Percentiles rank a stretch among this genome's conserved stretches.
phyloP scores from a whole-genome alignment of 2,113 vertebrate species.

The Ifrita kowaldi region DNA sequence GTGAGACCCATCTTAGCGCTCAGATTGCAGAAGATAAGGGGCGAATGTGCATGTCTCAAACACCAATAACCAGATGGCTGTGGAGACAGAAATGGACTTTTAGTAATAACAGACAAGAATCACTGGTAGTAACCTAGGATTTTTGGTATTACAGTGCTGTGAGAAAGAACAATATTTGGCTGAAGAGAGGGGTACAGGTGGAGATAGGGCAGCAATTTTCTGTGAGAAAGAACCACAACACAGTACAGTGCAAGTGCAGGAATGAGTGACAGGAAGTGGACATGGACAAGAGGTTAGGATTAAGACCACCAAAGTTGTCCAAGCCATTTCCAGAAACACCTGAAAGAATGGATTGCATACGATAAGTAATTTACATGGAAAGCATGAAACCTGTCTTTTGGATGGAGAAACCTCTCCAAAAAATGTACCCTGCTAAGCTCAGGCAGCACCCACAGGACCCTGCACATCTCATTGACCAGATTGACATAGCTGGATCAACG shows the following conservation, averaged over 20 bases:
- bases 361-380: not conserved
- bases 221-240: not conserved
- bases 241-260: not conserved
- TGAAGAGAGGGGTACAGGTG: not conserved
- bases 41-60: not conserved
- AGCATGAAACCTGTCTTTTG: not conserved
- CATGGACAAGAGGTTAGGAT: not conserved
- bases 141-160: too few relatives aligned
- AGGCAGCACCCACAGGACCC: not conserved
- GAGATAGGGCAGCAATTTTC: not conserved
- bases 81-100: not conserved
- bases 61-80: not conserved
- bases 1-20: not conserved
- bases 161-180: not conserved
- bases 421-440: not conserved
- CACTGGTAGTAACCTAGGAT: too few relatives aligned
- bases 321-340: not conserved
- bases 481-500: rapidly evolving
- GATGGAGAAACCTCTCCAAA: not conserved
- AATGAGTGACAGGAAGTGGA: not conserved
- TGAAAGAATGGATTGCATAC: not conserved
- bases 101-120: not conserved
- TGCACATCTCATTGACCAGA: not conserved
- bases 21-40: not conserved
- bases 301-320: not conserved